These are phyloP conservation scores for Aleiodes sp. DNA, from an alignment of 1,140 invertebrate genomes.

Conservation along the genomic window DNA sequence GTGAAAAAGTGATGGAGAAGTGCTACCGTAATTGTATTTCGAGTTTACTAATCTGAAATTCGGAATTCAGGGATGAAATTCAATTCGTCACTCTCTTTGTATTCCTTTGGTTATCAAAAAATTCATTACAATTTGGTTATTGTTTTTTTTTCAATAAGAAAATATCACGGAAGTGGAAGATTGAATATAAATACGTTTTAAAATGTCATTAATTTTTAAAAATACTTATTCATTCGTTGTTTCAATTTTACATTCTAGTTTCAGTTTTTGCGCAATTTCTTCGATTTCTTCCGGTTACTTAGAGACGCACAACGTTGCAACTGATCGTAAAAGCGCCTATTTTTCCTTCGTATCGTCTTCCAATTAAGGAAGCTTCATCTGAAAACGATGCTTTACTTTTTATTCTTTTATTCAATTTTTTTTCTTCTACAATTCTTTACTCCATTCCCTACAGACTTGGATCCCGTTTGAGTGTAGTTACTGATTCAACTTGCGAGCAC, in stretches of 20 bases:
- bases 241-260: too few species aligned
- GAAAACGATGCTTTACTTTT: constrained; percentile 12
- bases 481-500: background rate
- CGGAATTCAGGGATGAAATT: background rate
- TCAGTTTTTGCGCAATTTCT: too few species aligned
- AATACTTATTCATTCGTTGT: too few species aligned
- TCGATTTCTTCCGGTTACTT: too few species aligned
- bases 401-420: constrained; percentile 10
- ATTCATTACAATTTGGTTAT: too few species aligned
- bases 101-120: too few species aligned
- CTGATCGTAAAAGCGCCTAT: background rate
- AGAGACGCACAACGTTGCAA: background rate
- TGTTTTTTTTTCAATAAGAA: too few species aligned
- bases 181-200: too few species aligned
- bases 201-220: too few species aligned
- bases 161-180: too few species aligned
- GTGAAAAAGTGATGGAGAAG: background rate
- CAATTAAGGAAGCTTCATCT: constrained; percentile 17
- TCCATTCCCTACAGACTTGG: background rate
- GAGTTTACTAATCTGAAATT: background rate
- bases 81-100: too few species aligned
- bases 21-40: background rate
- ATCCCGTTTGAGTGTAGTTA: background rate
- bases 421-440: background rate
- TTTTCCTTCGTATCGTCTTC: constrained; percentile 3